Base-by-base conservation (phyloP, 2,113 vertebrate genomes). In the Xiphophorus hellerii region DNA sequence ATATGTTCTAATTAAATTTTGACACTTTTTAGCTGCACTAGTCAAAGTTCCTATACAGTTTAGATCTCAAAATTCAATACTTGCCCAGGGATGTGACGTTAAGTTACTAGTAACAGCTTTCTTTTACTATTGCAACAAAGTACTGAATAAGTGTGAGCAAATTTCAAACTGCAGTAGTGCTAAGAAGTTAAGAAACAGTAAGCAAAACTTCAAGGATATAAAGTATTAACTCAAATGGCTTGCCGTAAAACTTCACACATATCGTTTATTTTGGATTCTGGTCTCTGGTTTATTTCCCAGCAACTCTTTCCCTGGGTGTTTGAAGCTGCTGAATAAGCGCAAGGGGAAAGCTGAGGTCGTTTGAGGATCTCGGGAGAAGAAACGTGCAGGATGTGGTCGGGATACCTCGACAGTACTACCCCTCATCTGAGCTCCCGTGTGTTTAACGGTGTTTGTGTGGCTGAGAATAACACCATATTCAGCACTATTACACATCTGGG, bases 371-470 rank as follows among this genome's bases (percentile, higher is more conserved):
- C 62, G 37, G 83, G 69, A 76, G 77, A 51, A 80, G 83, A 83
- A 90, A 82, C 78, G 78, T 67, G 78, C 85, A 90, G 90, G 90
- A 91, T 90, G 90, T 89, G 88, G 90, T 88, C 74, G 42, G 25
- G 77, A 82, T 87, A 81, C 77, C 84, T 82, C 78, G 62, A 73
- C 83, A 71, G 76, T 83, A 85, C 82, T 85, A 76, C 62, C 82
- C 73, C 77, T 81, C 87, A 84, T 88, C 84, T 80, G 74, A 79
- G 79, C 74, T 37, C 74, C 60, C 39, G 61, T 75, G 68, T 71
- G 71, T 70, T 42, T 66, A 58, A 62, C 68, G 44, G 77, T 85
- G 69, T 82, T 69, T 82, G 78, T 70, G 70, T 66, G 71, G 76
- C 51, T 54, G 61, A 77, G 82, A 92, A 88, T 78, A 77, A 82